phyloP scores from a whole-genome alignment of 2,888 invertebrate genomes.

The Lochmaea capreae region DNA sequence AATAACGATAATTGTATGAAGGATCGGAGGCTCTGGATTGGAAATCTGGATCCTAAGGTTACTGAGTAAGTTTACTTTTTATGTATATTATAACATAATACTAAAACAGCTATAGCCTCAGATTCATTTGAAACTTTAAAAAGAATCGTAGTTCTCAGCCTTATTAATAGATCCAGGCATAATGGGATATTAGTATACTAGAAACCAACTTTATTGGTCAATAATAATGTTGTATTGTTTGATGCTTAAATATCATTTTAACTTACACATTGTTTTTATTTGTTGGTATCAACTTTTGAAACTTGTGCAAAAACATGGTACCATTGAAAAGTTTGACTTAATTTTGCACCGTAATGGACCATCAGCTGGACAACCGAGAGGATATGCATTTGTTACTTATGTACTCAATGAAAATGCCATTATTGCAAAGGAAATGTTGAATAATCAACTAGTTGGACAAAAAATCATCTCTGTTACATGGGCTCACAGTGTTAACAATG shows the following conservation, averaged over 20 bases:
- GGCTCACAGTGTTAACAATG: constrained; percentile 80
- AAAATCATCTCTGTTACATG: constrained; percentile 84
- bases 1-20: constrained; percentile 58
- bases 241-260: constrained; percentile 38
- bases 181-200: no score
- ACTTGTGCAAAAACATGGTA: constrained; percentile 94
- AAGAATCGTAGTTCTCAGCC: no score
- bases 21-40: constrained; percentile 88
- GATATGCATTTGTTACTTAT: constrained; percentile 94
- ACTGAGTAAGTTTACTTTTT: constrained; percentile 84
- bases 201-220: no score
- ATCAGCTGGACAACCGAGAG: constrained; percentile 87
- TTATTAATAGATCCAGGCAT: no score
- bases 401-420: constrained; percentile 74
- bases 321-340: constrained; percentile 95
- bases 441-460: constrained; percentile 80
- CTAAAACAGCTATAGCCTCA: background rate
- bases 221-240: no score
- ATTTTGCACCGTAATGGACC: constrained; percentile 94
- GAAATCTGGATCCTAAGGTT: constrained; percentile 88
- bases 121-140: constrained; percentile 5
- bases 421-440: constrained; percentile 77
- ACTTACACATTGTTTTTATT: constrained; percentile 58
- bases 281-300: constrained; percentile 96
- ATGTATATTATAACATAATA: constrained; percentile 6